These are phyloP conservation scores for Melanerpes aurifrons DNA, from an alignment of 2,113 vertebrate species.

Conservation along the genomic window DNA sequence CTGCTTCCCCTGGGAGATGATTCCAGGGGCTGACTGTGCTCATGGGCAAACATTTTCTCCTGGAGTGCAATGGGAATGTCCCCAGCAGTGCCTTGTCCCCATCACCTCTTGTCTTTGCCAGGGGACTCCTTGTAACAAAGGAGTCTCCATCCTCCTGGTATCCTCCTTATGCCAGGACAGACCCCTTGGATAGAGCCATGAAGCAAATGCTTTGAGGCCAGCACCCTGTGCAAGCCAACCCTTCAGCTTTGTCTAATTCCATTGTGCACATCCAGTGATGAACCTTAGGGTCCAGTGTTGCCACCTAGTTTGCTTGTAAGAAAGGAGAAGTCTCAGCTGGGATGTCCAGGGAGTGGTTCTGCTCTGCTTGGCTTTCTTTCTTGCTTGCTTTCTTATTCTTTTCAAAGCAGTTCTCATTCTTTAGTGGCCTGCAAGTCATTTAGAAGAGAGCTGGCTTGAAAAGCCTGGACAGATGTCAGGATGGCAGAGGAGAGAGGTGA, in stretches of 20 bases:
- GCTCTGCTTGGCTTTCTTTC: not conserved
- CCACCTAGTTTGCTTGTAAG: not conserved
- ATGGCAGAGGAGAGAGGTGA: not conserved
- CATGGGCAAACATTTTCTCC: too few relatives aligned
- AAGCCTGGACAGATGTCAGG: not conserved
- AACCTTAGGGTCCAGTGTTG: not conserved
- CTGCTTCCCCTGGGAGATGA: too few relatives aligned
- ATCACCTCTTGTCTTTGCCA: too few relatives aligned
- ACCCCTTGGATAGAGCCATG: not conserved
- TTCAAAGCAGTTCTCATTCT: not conserved
- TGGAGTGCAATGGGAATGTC: too few relatives aligned
- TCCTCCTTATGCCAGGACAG: not conserved
- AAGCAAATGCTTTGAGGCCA: not conserved
- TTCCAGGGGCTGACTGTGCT: too few relatives aligned
- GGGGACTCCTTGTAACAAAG: too few relatives aligned
- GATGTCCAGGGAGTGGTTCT: not conserved
- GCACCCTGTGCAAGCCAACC: not conserved
- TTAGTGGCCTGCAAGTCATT: not conserved
- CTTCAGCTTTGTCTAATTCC: not conserved
- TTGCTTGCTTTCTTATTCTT: not conserved
- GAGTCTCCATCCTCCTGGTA: too few relatives aligned
- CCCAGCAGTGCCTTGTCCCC: too few relatives aligned
- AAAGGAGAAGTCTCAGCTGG: not conserved
- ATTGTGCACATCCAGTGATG: not conserved
- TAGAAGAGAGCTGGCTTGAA: not conserved